Percentiles rank a stretch among this genome's conserved stretches.
phyloP scores from a whole-genome alignment of 2,888 invertebrate genomes.

The Acleris emargana region DNA sequence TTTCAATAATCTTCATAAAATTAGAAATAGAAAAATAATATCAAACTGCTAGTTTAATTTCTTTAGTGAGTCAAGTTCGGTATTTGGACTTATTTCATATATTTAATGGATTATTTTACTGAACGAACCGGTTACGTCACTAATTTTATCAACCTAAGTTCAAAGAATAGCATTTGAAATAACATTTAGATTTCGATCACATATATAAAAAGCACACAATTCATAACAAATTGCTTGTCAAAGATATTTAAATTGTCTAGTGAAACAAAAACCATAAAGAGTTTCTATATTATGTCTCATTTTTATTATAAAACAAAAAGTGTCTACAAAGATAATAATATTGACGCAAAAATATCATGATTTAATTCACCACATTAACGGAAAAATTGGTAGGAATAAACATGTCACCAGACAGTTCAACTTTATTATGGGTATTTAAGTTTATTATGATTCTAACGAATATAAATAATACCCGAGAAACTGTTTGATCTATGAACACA shows the following conservation, averaged over 20 bases:
- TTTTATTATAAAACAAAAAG: slow-evolving; percentile 63
- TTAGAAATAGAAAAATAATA: slow-evolving; percentile 84
- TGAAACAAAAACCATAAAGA: slow-evolving; percentile 57
- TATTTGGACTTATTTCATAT: slow-evolving; percentile 7
- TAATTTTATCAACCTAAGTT: slow-evolving; percentile 14
- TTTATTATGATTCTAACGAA: slow-evolving; percentile 70
- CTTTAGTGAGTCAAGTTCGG: slow-evolving; percentile 64
- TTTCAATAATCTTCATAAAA: slow-evolving; percentile 79
- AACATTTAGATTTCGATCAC: slow-evolving; percentile 27
- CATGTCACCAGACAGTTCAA: slow-evolving; percentile 57
- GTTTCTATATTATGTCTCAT: slow-evolving; percentile 73
- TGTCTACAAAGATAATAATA: slow-evolving; percentile 65
- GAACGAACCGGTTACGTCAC: slow-evolving; percentile 14
- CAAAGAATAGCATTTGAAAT: slow-evolving; percentile 15
- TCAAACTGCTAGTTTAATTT: slow-evolving; percentile 78
- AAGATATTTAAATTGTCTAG: slow-evolving; percentile 58
- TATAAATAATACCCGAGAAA: slow-evolving; percentile 66
- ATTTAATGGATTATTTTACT: slow-evolving; percentile 15
- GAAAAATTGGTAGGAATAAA: slow-evolving; percentile 54
- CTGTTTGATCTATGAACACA: slow-evolving; percentile 80
- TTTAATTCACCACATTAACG: slow-evolving; percentile 69
- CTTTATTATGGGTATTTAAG: slow-evolving; percentile 67
- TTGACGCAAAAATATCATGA: slow-evolving; percentile 63
- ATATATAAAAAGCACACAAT: slow-evolving; percentile 59
- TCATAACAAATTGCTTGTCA: slow-evolving; percentile 48